Evolutionary conservation across 2,888 invertebrate species (phyloP), one percentile per base, ranked within the genome.

Genomic region (Heteromyza rotundicornis): DNA sequence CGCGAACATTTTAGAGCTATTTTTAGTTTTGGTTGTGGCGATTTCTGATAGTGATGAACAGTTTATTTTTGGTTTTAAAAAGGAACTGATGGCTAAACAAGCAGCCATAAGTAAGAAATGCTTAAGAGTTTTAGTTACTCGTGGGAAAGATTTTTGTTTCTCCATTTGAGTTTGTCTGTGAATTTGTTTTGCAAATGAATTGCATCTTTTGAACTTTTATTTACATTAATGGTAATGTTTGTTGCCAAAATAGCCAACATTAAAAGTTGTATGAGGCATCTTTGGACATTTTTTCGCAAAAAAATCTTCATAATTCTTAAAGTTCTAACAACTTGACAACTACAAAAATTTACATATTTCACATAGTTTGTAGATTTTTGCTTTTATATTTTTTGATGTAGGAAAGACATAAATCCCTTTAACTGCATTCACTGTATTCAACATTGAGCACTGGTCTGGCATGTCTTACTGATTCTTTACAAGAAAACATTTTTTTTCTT

Each of bases 291-390:
- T n/a, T n/a, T n/a, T n/a, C n/a, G n/a, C n/a, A n/a, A n/a, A n/a
- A n/a, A n/a, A n/a, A n/a, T n/a, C 50, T 53, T 44, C 36, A 68
- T 67, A 68, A 65, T 68, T 64, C 63, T 55, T 65, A 22, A 44
- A 63, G 57, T 64, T 62, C 47, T 64, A 69, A 69, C 66, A 64
- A 69, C 66, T 63, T 67, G 68, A 67, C 68, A 69, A 62, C 59
- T 55, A 53, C n/a, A n/a, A 44, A 47, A 62, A 53, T 62, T 53
- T 57, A 57, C 61, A 62, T 62, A 57, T 61, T 57, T 36, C 24
- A 5, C 53, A 47, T 19, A 47, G 40, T 49, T 54, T 27, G 50
- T n/a, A n/a, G n/a, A n/a, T n/a, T n/a, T n/a, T n/a, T n/a, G n/a
- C n/a, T n/a, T n/a, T n/a, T n/a, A n/a, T n/a, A n/a, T n/a, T n/a